These are phyloP conservation scores for Eristalinus sepulchralis DNA, from an alignment of 2,888 invertebrate genomes.

Conservation along the genomic window DNA sequence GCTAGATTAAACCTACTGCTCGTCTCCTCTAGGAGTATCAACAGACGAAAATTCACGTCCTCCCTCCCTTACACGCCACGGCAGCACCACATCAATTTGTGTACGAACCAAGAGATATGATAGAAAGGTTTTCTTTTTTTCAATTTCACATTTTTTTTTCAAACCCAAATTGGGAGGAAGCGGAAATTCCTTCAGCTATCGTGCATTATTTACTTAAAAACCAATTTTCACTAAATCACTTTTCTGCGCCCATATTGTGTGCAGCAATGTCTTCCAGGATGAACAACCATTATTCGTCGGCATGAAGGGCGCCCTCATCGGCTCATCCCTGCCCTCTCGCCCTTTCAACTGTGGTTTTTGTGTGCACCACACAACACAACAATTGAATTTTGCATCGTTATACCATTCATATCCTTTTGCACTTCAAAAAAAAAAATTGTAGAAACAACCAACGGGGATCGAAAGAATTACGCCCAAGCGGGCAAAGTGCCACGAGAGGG, in stretches of 20 bases:
- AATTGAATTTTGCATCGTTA: slow-evolving; percentile 70
- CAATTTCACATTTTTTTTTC: slow-evolving; percentile 58
- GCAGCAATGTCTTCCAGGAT: slow-evolving; percentile 44
- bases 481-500: slow-evolving; percentile 3
- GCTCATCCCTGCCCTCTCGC: slow-evolving; percentile 6
- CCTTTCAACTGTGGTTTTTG: slow-evolving; percentile 26
- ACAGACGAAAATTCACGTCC: background rate
- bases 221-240: slow-evolving; percentile 80
- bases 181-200: slow-evolving; percentile 65
- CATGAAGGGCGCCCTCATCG: slow-evolving; percentile 20
- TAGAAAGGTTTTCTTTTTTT: slow-evolving; percentile 24
- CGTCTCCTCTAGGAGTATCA: slow-evolving; percentile 5
- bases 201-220: slow-evolving; percentile 79
- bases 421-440: slow-evolving; percentile 8
- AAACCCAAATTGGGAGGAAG: slow-evolving; percentile 25
- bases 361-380: slow-evolving; percentile 60
- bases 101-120: background rate
- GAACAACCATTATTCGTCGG: slow-evolving; percentile 46
- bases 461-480: slow-evolving; percentile 37
- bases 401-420: slow-evolving; percentile 56
- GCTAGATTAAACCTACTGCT: background rate
- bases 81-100: background rate
- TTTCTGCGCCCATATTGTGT: slow-evolving; percentile 74
- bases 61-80: background rate
- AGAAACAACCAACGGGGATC: slow-evolving; percentile 1